Evolutionary conservation across 2,888 invertebrate species (phyloP).

Genomic region (Lottia gigantea): DNA sequence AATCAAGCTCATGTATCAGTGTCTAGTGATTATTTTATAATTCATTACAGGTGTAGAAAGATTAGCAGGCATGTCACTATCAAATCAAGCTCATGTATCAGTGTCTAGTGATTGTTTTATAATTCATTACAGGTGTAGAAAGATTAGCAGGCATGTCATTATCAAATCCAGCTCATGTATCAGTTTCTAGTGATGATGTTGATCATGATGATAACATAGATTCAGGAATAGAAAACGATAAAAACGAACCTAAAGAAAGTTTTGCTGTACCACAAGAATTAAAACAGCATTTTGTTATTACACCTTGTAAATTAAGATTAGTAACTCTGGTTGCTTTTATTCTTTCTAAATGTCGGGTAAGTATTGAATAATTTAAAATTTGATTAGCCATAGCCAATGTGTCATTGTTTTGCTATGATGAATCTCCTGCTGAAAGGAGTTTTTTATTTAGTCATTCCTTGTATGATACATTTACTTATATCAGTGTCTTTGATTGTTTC

Average conservation of each 20-base stretch:
- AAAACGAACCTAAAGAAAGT: constrained; percentile 51
- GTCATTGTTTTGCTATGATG: not conserved
- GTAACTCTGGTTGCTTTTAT: constrained; percentile 86
- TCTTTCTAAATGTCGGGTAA: constrained; percentile 78
- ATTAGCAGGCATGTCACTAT: constrained; percentile 86
- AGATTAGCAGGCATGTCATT: constrained; percentile 89
- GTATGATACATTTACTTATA: too few relatives aligned
- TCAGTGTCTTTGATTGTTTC: too few relatives aligned
- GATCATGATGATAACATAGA: constrained; percentile 8
- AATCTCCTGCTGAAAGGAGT: too few relatives aligned
- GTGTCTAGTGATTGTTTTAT: constrained; percentile 52
- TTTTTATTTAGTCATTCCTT: too few relatives aligned
- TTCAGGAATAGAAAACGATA: not conserved
- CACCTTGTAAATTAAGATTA: constrained; percentile 87
- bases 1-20: too few relatives aligned
- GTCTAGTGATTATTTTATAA: too few relatives aligned
- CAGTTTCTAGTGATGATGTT: constrained; percentile 56
- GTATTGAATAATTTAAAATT: too few relatives aligned
- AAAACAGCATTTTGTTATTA: constrained; percentile 83
- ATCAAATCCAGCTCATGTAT: constrained; percentile 76
- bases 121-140: constrained; percentile 75
- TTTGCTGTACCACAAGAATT: constrained; percentile 86
- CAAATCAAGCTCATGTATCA: constrained; percentile 75
- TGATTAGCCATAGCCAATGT: too few relatives aligned
- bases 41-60: constrained; percentile 77